Percentiles rank a stretch among this genome's conserved stretches.
Conservation (phyloP, 2,797 vertebrate genomes). For the Cyclura pinguis region DNA sequence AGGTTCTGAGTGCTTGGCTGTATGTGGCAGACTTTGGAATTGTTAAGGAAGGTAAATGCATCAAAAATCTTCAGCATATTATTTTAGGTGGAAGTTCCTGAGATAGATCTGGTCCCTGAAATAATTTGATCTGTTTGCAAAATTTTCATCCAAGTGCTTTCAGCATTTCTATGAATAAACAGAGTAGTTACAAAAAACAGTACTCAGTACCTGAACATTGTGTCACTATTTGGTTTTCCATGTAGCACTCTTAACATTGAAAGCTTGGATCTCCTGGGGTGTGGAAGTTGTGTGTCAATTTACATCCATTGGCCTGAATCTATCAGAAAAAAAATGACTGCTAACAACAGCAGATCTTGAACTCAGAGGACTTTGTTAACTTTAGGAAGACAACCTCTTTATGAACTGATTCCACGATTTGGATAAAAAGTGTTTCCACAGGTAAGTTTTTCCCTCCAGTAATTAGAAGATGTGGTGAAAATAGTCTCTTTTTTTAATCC, state of each 20-base stretch:
- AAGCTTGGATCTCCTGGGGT: not conserved
- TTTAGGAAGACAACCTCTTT: no score
- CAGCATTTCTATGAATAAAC: not conserved
- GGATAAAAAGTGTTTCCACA: not conserved
- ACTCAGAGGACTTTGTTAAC: no score
- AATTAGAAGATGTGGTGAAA: not conserved
- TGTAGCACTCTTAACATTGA: not conserved
- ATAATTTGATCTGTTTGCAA: not conserved
- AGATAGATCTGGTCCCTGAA: not conserved
- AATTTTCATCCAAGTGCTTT: not conserved
- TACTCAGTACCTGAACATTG: not conserved
- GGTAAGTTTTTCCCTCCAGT: no score
- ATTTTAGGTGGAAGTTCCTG: not conserved
- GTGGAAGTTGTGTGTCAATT: not conserved
- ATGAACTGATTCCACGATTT: rapidly evolving
- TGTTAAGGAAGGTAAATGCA: not conserved
- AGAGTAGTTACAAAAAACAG: not conserved
- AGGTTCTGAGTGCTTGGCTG: not conserved
- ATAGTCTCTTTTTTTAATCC: not conserved
- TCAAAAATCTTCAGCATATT: not conserved
- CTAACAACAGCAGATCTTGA: not conserved
- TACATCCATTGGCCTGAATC: not conserved
- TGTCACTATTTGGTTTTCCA: not conserved
- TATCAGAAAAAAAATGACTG: not conserved
- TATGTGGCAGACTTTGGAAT: not conserved